Percentiles rank a stretch among this genome's conserved stretches.
Conservation (phyloP, 1,140 invertebrate genomes). For the Nasonia vitripennis region DNA sequence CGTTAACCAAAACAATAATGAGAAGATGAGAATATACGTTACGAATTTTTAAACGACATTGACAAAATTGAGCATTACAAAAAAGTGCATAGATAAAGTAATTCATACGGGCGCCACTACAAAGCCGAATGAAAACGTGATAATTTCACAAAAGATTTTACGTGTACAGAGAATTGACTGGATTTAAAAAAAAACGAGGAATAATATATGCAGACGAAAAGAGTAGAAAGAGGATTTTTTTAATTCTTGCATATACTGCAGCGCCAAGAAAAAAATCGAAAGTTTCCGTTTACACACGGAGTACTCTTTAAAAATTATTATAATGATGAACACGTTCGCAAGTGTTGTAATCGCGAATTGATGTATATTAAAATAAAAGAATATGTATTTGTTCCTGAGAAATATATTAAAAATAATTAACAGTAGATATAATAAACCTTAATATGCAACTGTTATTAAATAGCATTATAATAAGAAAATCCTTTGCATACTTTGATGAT, state of each 20-base stretch:
- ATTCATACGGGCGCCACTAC: slow-evolving; percentile 17
- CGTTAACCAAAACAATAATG: slow-evolving; percentile 34
- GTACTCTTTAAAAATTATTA: slow-evolving; percentile 47
- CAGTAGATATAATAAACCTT: slow-evolving; percentile 68
- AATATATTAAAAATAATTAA: slow-evolving; percentile 69
- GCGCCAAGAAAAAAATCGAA: slow-evolving; percentile 39
- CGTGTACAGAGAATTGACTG: slow-evolving; percentile 53
- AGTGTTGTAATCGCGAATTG: slow-evolving; percentile 71
- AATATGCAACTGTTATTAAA: slow-evolving; percentile 52
- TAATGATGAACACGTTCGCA: slow-evolving; percentile 59
- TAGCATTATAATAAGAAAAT: too few species aligned
- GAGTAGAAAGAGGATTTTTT: slow-evolving; percentile 34
- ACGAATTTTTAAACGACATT: slow-evolving; percentile 50
- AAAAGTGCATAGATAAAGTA: slow-evolving; percentile 14
- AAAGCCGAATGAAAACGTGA: slow-evolving; percentile 41
- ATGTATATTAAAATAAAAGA: slow-evolving; percentile 70
- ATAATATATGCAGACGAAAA: slow-evolving; percentile 43
- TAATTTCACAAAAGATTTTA: slow-evolving; percentile 49
- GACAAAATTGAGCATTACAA: slow-evolving; percentile 24
- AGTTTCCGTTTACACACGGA: slow-evolving; percentile 27
- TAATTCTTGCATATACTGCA: slow-evolving; percentile 42
- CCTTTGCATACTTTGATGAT: too few species aligned
- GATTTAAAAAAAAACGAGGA: slow-evolving; percentile 25
- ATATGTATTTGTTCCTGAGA: slow-evolving; percentile 69
- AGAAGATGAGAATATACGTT: slow-evolving; percentile 30